Evolutionary conservation across 1,140 invertebrate species (phyloP), one percentile per base, ranked within the genome.

Genomic region (Cherax destructor): DNA sequence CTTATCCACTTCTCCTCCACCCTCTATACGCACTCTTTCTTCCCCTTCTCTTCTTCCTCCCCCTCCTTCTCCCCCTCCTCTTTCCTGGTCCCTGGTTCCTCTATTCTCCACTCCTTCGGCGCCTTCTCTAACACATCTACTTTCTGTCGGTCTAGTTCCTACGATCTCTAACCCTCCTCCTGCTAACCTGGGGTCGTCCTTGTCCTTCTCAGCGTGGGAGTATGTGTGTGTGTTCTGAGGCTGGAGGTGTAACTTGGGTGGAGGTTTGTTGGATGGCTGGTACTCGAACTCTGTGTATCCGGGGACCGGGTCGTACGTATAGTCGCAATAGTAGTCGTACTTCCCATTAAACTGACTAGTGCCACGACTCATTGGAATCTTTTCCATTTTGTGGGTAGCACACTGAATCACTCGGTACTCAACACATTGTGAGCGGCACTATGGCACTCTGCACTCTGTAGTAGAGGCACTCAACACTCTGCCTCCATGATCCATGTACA

Each of bases 251-350:
- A 86, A 74, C 24, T n/a, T 86, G 56, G 76, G 16, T 11, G 85
- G 85, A 56, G 76, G n/a, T 50, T 76, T 78, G 50, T 74, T 50
- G 11, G 65, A n/a, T 18, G 74, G 76, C 2, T 76, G 56, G 74
- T 86, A 86, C 24, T 86, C 85, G 30, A 52, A 50, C 10, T 86
- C 72, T 1, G 77, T 65, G 52, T 86, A 86, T 50, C 85, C 76
- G 47, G 85, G 72, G 11, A 78, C 72, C 7, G 85, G 72, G 72
- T 86, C 85, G 74, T 86, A 86, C 3, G 21, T 5, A 50, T 86
- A 86, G 24, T 77, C 72, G 84, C 47, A 52, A 21, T 86, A 86
- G 30, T 86, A 78, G 50, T 78, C 85, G 85, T 86, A 86, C 30
- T 86, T 86, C 16, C 85, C 85, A 24, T 86, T 86, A 49, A 50